A percentile compares a stretch with the other conserved stretches of the same genome.
phyloP scores from a whole-genome alignment of 2,797 vertebrate genomes.

The Tapirus indicus region DNA sequence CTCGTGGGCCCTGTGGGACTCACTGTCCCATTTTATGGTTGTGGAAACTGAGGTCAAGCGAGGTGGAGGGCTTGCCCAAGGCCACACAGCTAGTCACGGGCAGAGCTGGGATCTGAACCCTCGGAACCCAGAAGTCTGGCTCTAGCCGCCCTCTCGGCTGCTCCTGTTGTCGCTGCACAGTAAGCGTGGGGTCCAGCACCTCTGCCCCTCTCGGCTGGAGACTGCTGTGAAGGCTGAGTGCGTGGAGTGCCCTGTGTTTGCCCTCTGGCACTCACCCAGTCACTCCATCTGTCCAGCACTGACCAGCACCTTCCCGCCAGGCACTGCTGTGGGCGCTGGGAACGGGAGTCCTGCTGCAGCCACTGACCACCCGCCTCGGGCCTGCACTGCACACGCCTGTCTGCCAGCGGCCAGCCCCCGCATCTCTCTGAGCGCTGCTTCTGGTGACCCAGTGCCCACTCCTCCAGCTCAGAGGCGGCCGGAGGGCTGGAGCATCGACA shows the following conservation, averaged over 20 bases:
- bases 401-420: no score
- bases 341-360: neutral
- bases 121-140: neutral
- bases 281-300: neutral
- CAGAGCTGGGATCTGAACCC: neutral
- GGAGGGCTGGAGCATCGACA: neutral
- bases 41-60: neutral
- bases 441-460: neutral
- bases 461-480: neutral
- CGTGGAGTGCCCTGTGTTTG: neutral
- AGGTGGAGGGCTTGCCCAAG: no score
- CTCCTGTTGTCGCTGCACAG: no score
- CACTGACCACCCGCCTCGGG: neutral
- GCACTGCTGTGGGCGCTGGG: no score
- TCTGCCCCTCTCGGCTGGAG: neutral
- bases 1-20: neutral
- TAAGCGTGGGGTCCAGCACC: rapidly evolving
- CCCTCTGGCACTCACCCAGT: neutral
- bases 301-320: neutral
- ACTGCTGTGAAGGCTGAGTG: neutral
- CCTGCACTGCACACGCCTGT: neutral
- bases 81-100: neutral
- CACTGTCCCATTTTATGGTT: neutral
- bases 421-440: neutral
- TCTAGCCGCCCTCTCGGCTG: neutral